Conservation (phyloP, 1,140 invertebrate genomes). For the Caerostris extrusa region DNA sequence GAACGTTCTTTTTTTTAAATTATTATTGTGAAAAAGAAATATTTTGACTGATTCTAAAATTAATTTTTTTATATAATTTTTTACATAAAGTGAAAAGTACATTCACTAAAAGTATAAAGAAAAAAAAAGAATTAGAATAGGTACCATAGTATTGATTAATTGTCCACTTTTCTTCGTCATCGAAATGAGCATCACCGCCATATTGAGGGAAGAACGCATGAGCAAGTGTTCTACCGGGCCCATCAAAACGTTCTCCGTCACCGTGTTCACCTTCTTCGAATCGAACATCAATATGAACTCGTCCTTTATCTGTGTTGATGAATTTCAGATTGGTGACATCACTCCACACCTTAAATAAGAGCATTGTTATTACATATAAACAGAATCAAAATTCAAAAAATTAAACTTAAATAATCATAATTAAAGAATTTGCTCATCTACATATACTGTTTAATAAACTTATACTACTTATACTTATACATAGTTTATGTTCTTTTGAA, state of each 20-base stretch:
- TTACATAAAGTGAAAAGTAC: too few relatives aligned
- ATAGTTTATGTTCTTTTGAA: too few relatives aligned
- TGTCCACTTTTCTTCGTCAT: constrained; percentile 89
- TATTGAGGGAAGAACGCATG: constrained; percentile 97
- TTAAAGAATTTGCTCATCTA: too few relatives aligned
- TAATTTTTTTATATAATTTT: too few relatives aligned
- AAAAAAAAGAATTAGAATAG: not conserved
- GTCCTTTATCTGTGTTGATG: constrained; percentile 86
- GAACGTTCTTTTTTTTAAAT: too few relatives aligned
- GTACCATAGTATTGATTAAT: constrained; percentile 87
- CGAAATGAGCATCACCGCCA: constrained; percentile 96
- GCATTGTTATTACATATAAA: too few relatives aligned
- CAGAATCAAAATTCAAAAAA: too few relatives aligned
- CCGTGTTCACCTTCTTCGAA: constrained; percentile 92
- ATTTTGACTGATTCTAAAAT: too few relatives aligned
- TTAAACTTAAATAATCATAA: too few relatives aligned
- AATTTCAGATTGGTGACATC: constrained; percentile 93
- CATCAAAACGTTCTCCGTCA: constrained; percentile 96
- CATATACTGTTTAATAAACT: too few relatives aligned
- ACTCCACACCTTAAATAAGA: constrained; percentile 87
- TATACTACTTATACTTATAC: too few relatives aligned
- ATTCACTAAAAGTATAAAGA: not conserved
- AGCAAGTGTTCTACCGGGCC: constrained; percentile 91
- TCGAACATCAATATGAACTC: constrained; percentile 92
- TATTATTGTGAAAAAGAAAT: too few relatives aligned